Evolutionary conservation across 2,797 vertebrate genomes (phyloP).

Genomic region (Anas georgica): DNA sequence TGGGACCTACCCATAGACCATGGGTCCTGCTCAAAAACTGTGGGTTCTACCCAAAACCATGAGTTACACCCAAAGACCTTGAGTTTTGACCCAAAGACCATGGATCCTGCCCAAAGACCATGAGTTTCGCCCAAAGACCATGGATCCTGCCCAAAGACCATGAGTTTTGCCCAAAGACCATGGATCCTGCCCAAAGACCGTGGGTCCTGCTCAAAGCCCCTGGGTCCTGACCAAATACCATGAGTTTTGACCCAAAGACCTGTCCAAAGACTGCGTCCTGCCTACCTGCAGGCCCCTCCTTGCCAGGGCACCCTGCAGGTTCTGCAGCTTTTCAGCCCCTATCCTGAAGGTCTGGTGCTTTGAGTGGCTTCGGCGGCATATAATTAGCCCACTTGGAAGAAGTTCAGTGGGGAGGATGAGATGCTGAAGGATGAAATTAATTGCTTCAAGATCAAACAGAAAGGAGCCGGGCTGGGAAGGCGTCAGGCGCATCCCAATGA

Average conservation of each 20-base stretch:
- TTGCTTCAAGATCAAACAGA: not conserved
- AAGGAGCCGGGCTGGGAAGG: not conserved
- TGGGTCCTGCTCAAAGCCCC: too few relatives aligned
- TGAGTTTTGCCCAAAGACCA: too few relatives aligned
- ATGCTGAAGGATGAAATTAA: conserved; percentile 11
- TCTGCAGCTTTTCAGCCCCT: not conserved
- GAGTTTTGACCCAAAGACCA: too few relatives aligned
- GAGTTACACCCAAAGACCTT: too few relatives aligned
- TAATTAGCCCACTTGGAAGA: not conserved
- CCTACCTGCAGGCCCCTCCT: not conserved
- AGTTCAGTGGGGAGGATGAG: not conserved
- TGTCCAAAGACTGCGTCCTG: not conserved
- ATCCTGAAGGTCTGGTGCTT: not conserved
- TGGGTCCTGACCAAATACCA: not conserved
- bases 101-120: too few relatives aligned
- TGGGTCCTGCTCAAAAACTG: too few relatives aligned
- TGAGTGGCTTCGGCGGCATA: accelerated
- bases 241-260: too few relatives aligned
- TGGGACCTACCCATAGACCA: too few relatives aligned
- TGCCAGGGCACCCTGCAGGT: not conserved
- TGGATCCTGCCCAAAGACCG: too few relatives aligned
- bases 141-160: too few relatives aligned
- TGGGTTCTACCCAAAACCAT: too few relatives aligned
- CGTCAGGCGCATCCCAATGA: not conserved
- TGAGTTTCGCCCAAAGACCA: too few relatives aligned